Conservation (phyloP, 2,797 vertebrate genomes). For the Staurois parvus region DNA sequence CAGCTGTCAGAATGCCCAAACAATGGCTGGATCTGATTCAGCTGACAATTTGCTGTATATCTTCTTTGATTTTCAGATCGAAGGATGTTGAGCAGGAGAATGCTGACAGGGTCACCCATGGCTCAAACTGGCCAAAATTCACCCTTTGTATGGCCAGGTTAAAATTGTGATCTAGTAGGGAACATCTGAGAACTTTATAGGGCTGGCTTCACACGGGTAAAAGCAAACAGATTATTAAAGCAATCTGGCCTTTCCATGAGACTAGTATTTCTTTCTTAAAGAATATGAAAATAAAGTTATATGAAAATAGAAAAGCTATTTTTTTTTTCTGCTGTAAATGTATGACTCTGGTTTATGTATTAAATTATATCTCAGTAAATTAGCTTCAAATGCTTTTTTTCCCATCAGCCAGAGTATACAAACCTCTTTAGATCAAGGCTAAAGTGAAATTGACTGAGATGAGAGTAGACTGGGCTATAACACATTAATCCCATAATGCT, state of each 20-base stretch:
- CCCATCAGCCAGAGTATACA: not conserved
- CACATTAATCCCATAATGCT: constrained; percentile 58
- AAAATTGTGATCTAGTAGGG: no score
- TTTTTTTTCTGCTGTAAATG: not conserved
- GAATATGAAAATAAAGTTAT: not conserved
- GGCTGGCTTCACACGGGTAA: no score
- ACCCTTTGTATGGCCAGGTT: no score
- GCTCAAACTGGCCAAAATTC: no score
- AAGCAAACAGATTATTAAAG: not conserved
- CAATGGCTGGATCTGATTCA: no score
- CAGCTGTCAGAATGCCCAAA: no score
- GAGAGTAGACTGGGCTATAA: constrained; percentile 49
- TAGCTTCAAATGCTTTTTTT: not conserved
- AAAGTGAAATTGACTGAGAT: constrained; percentile 42
- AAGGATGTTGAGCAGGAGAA: no score
- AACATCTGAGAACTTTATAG: no score
- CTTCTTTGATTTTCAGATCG: no score
- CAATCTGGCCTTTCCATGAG: not conserved
- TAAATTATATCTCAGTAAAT: constrained; percentile 15
- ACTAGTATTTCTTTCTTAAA: no score
- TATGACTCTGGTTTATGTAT: not conserved
- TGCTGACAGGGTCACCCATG: no score
- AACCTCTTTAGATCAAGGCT: constrained; percentile 31
- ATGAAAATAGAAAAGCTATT: not conserved
- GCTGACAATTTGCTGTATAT: no score